Percentiles rank a stretch among this genome's conserved stretches.
Evolutionary conservation across 2,797 vertebrate genomes (phyloP).

Genomic region (Epinephelus awoara): DNA sequence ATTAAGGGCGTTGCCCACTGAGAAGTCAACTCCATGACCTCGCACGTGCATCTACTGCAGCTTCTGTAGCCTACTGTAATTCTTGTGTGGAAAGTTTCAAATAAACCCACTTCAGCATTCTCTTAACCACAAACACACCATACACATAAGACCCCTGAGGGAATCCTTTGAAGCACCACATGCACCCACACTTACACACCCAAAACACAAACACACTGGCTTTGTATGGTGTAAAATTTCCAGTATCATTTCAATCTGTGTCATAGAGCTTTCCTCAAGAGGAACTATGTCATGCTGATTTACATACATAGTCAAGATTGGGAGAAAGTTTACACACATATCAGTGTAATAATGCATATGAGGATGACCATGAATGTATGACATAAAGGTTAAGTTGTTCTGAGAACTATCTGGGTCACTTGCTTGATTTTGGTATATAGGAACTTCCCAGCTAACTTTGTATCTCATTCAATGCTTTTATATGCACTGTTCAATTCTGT

Average conservation of each 20-base stretch:
- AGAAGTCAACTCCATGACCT: not conserved
- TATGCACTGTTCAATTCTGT: slow-evolving; percentile 6
- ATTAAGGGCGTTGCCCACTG: slow-evolving; percentile 43
- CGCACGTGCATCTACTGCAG: slow-evolving; percentile 8
- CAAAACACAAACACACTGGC: slow-evolving; percentile 20
- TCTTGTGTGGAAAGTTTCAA: slow-evolving; percentile 58
- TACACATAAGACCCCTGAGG: slow-evolving; percentile 27
- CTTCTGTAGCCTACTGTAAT: not conserved
- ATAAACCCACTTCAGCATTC: slow-evolving; percentile 53
- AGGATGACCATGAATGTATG: not conserved
- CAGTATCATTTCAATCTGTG: slow-evolving; percentile 8
- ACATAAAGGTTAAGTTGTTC: not conserved
- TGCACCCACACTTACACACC: slow-evolving; percentile 10
- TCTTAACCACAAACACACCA: slow-evolving; percentile 49
- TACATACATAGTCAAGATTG: not conserved
- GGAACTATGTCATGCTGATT: slow-evolving; percentile 11
- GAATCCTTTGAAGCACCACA: slow-evolving; percentile 46
- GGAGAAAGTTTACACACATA: too few relatives aligned
- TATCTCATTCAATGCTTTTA: slow-evolving; percentile 4
- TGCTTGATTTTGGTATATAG: slow-evolving; percentile 27
- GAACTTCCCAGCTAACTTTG: slow-evolving; percentile 34
- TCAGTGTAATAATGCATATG: not conserved
- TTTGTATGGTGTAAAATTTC: slow-evolving; percentile 13
- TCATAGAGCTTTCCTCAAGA: not conserved
- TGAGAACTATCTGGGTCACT: slow-evolving; percentile 3